phyloP scores from a whole-genome alignment of 2,113 vertebrate genomes.

The Burhinus oedicnemus region DNA sequence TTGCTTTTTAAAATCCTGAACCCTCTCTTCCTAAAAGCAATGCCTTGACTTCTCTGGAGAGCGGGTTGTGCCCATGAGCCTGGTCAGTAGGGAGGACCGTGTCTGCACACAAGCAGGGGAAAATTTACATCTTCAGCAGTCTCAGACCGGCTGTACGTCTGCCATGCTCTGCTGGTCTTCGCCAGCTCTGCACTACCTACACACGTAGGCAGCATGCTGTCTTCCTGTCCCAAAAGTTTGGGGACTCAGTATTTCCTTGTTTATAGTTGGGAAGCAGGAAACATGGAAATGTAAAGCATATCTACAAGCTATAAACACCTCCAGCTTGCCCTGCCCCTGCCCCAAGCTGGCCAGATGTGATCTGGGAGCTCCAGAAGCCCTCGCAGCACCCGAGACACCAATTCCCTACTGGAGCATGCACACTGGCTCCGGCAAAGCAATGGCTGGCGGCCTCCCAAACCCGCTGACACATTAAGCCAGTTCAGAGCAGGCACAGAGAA shows the following conservation, averaged over 20 bases:
- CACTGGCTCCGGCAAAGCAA: not conserved
- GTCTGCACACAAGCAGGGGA: not conserved
- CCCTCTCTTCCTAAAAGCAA: not conserved
- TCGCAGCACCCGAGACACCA: accelerated
- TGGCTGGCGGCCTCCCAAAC: not conserved
- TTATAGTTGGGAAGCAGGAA: not conserved
- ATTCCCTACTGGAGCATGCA: not conserved
- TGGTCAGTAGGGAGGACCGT: not conserved
- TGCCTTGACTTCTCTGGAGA: not conserved
- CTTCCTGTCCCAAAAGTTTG: not conserved
- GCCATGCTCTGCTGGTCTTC: not conserved
- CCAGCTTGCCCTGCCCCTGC: not conserved
- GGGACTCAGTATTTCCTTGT: not conserved
- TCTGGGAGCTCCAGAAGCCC: not conserved
- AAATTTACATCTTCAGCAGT: not conserved
- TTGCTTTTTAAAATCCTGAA: not conserved
- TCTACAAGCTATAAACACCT: constrained; percentile 11
- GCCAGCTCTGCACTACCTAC: not conserved
- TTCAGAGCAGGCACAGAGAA: not conserved
- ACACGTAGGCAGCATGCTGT: accelerated
- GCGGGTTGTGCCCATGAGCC: accelerated
- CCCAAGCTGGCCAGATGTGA: constrained; percentile 30
- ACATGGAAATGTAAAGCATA: not conserved
- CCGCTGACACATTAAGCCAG: not conserved
- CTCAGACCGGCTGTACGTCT: not conserved